A percentile compares a stretch with the other conserved stretches of the same genome.
phyloP scores from a whole-genome alignment of 1,140 invertebrate genomes.

The Pogonomyrmex barbatus region DNA sequence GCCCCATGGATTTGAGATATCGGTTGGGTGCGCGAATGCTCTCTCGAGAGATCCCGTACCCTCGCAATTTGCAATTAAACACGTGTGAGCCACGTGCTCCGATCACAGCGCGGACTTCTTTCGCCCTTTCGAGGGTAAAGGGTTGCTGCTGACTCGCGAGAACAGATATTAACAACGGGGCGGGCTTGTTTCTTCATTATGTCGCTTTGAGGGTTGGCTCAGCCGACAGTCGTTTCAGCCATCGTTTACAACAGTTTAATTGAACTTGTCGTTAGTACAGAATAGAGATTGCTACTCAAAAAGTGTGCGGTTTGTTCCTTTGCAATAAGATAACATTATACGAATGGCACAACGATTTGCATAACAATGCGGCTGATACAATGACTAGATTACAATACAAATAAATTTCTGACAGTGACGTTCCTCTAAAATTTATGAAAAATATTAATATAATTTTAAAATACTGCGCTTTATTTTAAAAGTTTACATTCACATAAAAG shows the following conservation, averaged over 20 bases:
- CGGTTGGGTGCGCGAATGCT: conserved; percentile 44
- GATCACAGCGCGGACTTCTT: neutral
- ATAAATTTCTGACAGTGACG: neutral
- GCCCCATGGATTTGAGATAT: conserved; percentile 36
- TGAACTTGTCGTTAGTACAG: conserved; percentile 17
- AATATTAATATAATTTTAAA: too few relatives aligned
- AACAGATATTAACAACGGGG: conserved; percentile 32
- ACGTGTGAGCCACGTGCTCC: conserved; percentile 63
- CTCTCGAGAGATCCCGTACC: conserved; percentile 20
- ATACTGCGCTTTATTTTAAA: too few relatives aligned
- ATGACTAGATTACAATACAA: neutral
- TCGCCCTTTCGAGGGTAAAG: conserved; percentile 32
- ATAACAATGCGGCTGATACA: conserved; percentile 10
- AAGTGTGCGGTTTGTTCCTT: conserved; percentile 1
- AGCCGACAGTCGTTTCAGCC: neutral
- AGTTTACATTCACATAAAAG: too few relatives aligned
- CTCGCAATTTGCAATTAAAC: conserved; percentile 67
- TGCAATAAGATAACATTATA: conserved; percentile 14
- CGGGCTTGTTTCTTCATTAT: conserved; percentile 20
- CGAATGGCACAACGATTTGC: neutral
- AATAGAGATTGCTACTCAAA: neutral
- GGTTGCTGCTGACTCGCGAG: conserved; percentile 11
- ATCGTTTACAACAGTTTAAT: conserved; percentile 32
- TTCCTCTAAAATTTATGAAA: neutral
- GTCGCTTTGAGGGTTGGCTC: conserved; percentile 4